Evolutionary conservation across 2,888 invertebrate species (phyloP), one percentile per base, ranked within the genome.

Genomic region (Mythimna loreyi): DNA sequence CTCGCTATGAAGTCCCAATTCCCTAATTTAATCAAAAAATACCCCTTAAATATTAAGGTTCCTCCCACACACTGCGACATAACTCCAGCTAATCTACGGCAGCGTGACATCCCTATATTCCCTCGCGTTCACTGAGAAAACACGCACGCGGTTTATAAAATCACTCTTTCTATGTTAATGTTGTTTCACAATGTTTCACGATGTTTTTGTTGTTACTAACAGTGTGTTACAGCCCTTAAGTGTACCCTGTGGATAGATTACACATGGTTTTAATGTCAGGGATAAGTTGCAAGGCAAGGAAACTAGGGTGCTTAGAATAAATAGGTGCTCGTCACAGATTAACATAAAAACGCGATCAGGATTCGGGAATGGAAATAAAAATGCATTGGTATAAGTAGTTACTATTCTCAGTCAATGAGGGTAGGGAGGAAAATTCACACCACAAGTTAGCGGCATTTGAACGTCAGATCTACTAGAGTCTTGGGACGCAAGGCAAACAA

Each of bases 141-240:
- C 87, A 88, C 82, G 85, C 78, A 75, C 68, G 84, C 76, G 75
- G 80, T 89, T 89, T 88, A 88, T 87, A 86, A 89, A 91, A 90
- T 91, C 89, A 90, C 89, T 88, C 87, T 90, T 85, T 86, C 85
- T 89, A 90, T 89, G 89, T 86, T 86, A 90, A 90, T 90, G 87
- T 87, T 78, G 83, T 85, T 77, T 82, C 64, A 82, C 57, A 76
- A 75, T 77, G 77, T 69, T 80, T 82, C 64, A 82, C 57, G 77
- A 75, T 77, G 77, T 69, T 80, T 84, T 75, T 80, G 83, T 80
- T 75, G 40, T 75, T 49, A 50, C 49, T 72, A 68, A 72, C 61
- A 52, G 56, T 80, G 70, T 63, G 36, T 11, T 25, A 73, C 73
- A 67, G 16, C 55, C 68, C 59, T 76, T 73, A 75, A 83, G 64